These are phyloP conservation scores for Tiliqua scincoides DNA, from an alignment of 2,113 vertebrate species.

Conservation along the genomic window DNA sequence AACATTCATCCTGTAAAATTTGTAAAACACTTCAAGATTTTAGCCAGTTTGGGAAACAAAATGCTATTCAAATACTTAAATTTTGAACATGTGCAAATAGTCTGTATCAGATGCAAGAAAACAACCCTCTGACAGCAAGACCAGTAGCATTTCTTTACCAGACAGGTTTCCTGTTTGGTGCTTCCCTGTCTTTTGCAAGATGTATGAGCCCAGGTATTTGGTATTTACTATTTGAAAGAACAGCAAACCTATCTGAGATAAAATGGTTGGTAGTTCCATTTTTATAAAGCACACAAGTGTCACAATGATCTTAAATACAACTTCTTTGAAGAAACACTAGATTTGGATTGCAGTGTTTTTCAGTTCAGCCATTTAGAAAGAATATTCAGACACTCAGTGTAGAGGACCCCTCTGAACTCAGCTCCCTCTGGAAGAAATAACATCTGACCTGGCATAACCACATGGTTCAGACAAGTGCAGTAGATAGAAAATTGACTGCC, in stretches of 20 bases:
- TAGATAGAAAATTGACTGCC: background rate
- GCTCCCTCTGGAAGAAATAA: background rate
- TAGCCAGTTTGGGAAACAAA: background rate
- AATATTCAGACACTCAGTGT: background rate
- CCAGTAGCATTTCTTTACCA: constrained; percentile 19
- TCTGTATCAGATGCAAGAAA: background rate
- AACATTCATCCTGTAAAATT: background rate
- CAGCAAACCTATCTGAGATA: constrained; percentile 10
- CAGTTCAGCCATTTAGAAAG: background rate
- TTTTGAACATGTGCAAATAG: background rate
- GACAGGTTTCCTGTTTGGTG: constrained; percentile 3
- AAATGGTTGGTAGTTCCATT: constrained; percentile 31
- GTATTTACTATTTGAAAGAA: background rate
- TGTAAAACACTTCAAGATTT: background rate
- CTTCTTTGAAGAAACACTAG: background rate
- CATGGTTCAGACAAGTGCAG: background rate
- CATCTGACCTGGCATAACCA: background rate
- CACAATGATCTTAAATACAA: background rate
- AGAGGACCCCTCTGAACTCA: too few species aligned
- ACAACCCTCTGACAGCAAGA: background rate
- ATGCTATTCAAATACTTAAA: background rate
- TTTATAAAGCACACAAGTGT: background rate
- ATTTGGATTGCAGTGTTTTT: background rate
- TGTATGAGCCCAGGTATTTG: background rate
- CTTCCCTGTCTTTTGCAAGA: constrained; percentile 22